Conservation (phyloP, 2,113 vertebrate species). For the Catharus minimus region DNA sequence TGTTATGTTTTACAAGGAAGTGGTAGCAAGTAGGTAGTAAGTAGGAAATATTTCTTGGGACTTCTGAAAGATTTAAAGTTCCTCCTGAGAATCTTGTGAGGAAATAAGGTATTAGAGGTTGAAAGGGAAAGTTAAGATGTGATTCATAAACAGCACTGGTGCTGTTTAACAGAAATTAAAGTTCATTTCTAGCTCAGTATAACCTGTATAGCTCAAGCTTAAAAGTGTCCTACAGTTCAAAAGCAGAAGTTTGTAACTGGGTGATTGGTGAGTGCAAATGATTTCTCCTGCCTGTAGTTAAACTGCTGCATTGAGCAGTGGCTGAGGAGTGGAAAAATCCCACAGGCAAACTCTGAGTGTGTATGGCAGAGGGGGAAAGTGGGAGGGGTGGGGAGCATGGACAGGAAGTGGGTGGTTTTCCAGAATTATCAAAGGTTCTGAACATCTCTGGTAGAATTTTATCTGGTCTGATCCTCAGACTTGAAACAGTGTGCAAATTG, state of each 20-base stretch:
- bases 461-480: background rate
- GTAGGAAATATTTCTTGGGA: slow-evolving; percentile 14
- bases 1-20: slow-evolving; percentile 20
- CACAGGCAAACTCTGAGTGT: background rate
- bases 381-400: background rate
- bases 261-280: background rate
- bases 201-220: background rate
- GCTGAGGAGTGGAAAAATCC: background rate
- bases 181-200: background rate
- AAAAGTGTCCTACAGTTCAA: background rate
- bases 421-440: background rate
- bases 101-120: background rate
- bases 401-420: background rate
- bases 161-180: slow-evolving; percentile 4
- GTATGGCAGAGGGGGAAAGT: background rate
- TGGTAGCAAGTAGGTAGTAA: background rate
- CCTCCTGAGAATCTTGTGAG: slow-evolving; percentile 30
- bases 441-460: background rate
- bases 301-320: background rate
- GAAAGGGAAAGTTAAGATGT: slow-evolving; percentile 41
- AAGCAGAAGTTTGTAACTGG: background rate
- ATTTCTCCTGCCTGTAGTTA: background rate
- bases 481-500: background rate
- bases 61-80: slow-evolving; percentile 29
- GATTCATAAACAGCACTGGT: background rate